phyloP scores from a whole-genome alignment of 2,113 vertebrate species.

The Reinhardtius hippoglossoides region DNA sequence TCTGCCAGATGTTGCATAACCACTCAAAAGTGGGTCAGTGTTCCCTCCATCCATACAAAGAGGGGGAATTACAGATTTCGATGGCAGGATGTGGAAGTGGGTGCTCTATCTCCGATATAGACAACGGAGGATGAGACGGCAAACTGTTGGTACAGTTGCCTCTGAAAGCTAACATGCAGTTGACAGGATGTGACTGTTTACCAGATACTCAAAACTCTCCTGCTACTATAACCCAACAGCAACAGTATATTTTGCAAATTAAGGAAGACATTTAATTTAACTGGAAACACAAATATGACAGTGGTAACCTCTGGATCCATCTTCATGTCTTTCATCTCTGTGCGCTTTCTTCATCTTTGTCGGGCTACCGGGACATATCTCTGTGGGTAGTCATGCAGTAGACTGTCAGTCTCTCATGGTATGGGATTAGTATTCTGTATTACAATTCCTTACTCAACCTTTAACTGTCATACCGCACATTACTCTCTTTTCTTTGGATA shows the following conservation, averaged over 20 bases:
- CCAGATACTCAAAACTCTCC: too few species aligned
- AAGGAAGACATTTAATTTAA: background rate
- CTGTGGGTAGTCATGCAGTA: background rate
- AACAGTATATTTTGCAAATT: background rate
- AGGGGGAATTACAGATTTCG: constrained; percentile 23
- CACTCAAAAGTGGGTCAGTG: constrained; percentile 63
- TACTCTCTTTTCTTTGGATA: background rate
- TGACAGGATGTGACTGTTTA: too few species aligned
- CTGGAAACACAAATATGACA: too few species aligned
- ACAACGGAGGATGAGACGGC: too few species aligned
- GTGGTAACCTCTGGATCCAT: too few species aligned
- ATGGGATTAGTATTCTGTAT: background rate
- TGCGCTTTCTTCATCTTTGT: too few species aligned
- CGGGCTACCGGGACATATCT: too few species aligned
- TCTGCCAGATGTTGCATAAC: constrained; percentile 73
- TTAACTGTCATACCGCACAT: background rate
- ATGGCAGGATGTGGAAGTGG: background rate
- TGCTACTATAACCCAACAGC: background rate
- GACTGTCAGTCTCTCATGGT: background rate
- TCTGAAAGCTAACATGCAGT: too few species aligned
- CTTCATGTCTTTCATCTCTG: too few species aligned
- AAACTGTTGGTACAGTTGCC: too few species aligned
- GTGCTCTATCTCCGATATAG: background rate
- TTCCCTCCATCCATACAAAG: constrained; percentile 41
- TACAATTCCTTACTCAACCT: background rate